phyloP scores from a whole-genome alignment of 2,797 vertebrate genomes.

The Cyprinella venusta region DNA sequence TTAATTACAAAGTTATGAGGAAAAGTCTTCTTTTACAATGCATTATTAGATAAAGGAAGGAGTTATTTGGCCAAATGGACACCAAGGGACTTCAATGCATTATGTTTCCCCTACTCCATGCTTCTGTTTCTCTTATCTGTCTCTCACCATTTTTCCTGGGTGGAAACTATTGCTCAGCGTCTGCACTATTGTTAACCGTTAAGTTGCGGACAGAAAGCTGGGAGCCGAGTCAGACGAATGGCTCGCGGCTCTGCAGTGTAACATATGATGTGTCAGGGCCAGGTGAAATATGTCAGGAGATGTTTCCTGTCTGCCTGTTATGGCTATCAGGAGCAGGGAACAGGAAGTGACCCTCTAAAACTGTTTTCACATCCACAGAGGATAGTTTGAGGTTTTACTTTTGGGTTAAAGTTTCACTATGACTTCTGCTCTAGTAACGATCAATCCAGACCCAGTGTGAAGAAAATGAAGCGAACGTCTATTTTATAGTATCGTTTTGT shows the following conservation, averaged over 20 bases:
- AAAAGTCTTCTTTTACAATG: constrained; percentile 67
- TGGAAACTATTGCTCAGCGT: constrained; percentile 52
- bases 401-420: constrained; percentile 26
- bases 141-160: constrained; percentile 58
- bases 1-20: constrained; percentile 70
- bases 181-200: constrained; percentile 55
- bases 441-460: constrained; percentile 3
- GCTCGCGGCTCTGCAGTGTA: constrained; percentile 32
- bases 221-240: constrained; percentile 38
- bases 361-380: constrained; percentile 14
- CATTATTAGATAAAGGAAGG: constrained; percentile 63
- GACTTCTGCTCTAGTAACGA: not conserved
- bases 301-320: constrained; percentile 33
- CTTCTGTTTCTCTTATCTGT: constrained; percentile 57
- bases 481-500: constrained; percentile 57
- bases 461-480: not conserved
- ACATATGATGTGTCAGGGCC: constrained; percentile 44
- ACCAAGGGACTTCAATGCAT: constrained; percentile 57
- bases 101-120: constrained; percentile 50
- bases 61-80: constrained; percentile 49
- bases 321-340: constrained; percentile 28
- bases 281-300: constrained; percentile 45
- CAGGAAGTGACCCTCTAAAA: constrained; percentile 52
- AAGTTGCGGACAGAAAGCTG: constrained; percentile 49
- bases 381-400: constrained; percentile 1